phyloP scores from a whole-genome alignment of 2,888 invertebrate genomes.

The Caenorhabditis plicata region DNA sequence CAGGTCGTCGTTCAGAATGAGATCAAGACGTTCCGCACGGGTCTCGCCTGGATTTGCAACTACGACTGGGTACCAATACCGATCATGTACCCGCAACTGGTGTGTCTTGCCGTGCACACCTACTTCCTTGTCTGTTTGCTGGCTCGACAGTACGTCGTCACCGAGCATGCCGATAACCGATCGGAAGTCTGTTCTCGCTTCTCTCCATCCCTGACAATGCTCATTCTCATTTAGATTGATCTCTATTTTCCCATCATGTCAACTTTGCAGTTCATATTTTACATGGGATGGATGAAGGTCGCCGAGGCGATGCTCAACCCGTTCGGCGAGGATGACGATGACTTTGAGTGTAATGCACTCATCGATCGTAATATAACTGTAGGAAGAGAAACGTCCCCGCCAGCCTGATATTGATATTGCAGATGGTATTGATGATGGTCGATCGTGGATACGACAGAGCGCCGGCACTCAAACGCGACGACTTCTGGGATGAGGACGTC shows the following conservation, averaged over 20 bases:
- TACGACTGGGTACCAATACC: conserved; percentile 55
- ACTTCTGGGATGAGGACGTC: conserved; percentile 60
- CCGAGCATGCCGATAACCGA: conserved; percentile 48
- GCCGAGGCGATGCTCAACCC: conserved; percentile 56
- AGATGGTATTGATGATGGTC: conserved; percentile 61
- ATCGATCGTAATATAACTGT: conserved; percentile 55
- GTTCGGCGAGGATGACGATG: conserved; percentile 55
- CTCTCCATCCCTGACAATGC: neutral
- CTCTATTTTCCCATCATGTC: conserved; percentile 62
- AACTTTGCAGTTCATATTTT: conserved; percentile 61
- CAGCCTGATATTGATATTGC: conserved; percentile 1
- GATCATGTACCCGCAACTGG: conserved; percentile 52
- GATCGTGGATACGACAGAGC: conserved; percentile 59
- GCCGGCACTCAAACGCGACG: conserved; percentile 55
- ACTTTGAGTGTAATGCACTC: conserved; percentile 52
- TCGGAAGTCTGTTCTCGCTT: conserved; percentile 36
- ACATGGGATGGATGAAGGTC: conserved; percentile 64
- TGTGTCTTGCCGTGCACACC: conserved; percentile 58
- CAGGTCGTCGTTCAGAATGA: conserved; percentile 50
- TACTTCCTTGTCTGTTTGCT: conserved; percentile 61
- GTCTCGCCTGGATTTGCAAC: conserved; percentile 55
- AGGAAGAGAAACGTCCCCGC: neutral
- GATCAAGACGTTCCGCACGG: conserved; percentile 52
- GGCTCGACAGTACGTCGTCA: conserved; percentile 56
- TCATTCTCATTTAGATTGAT: conserved; percentile 44